A percentile compares a stretch with the other conserved stretches of the same genome.
These are phyloP conservation scores for Neosalanx taihuensis DNA, from an alignment of 2,797 vertebrate genomes.

Conservation along the genomic window DNA sequence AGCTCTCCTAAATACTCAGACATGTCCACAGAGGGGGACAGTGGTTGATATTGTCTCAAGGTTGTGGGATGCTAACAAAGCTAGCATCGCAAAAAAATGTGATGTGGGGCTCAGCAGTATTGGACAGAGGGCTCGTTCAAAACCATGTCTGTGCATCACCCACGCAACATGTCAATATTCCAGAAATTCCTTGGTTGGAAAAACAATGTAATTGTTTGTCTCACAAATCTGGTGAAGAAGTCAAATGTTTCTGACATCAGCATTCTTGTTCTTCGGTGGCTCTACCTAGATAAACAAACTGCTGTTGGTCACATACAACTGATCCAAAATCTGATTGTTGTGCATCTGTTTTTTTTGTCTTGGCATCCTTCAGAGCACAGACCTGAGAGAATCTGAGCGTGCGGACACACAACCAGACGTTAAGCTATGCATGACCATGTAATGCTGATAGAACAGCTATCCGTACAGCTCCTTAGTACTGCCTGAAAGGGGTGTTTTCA, in stretches of 20 bases:
- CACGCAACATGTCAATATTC: slow-evolving; percentile 13
- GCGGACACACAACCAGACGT: too few relatives aligned
- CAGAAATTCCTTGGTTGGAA: slow-evolving; percentile 5
- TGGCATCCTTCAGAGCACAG: too few relatives aligned
- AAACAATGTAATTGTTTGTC: neutral
- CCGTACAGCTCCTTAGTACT: neutral
- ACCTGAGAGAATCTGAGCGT: too few relatives aligned
- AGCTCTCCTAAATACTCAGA: slow-evolving; percentile 31
- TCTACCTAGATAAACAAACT: too few relatives aligned
- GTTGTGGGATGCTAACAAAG: slow-evolving; percentile 33
- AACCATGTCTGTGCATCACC: neutral
- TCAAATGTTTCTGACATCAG: neutral
- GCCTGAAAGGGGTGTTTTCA: too few relatives aligned
- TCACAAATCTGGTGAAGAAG: neutral
- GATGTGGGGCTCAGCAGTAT: neutral
- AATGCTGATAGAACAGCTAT: neutral
- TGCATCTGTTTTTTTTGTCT: too few relatives aligned
- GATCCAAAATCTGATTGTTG: too few relatives aligned
- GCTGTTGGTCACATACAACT: too few relatives aligned
- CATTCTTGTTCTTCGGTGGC: neutral
- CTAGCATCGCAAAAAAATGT: slow-evolving; percentile 27
- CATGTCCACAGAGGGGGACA: slow-evolving; percentile 37
- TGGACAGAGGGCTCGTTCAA: slow-evolving; percentile 1
- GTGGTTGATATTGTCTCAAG: slow-evolving; percentile 44
- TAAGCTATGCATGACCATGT: too few relatives aligned